A percentile compares a stretch with the other conserved stretches of the same genome.
phyloP scores from a whole-genome alignment of 64 coral and sea anemone species.

The Anthopleura sola region DNA sequence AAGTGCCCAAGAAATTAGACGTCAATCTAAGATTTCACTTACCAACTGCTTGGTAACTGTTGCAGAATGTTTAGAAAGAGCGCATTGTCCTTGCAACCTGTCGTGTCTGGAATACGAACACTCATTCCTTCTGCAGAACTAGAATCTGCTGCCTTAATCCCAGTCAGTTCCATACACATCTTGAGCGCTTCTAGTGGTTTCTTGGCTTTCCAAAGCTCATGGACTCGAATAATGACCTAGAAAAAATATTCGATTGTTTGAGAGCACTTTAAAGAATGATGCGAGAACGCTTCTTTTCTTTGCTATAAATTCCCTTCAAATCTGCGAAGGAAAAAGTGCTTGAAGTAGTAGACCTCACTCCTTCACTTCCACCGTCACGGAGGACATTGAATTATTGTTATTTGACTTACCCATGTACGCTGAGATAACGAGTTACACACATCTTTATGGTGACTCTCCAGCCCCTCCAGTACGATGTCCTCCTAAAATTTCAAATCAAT shows the following conservation, averaged over 20 bases:
- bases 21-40: neutral
- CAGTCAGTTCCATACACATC: conserved; percentile 59
- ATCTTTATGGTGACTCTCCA: conserved; percentile 80
- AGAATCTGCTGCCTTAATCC: conserved; percentile 14
- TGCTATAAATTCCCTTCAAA: too few relatives aligned
- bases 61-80: conserved; percentile 88
- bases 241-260: neutral
- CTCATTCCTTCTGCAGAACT: neutral
- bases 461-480: conserved; percentile 60
- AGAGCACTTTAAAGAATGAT: neutral
- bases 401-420: conserved; percentile 56
- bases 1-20: too few relatives aligned
- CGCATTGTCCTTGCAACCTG: conserved; percentile 27
- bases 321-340: too few relatives aligned
- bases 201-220: conserved; percentile 59
- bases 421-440: conserved; percentile 62
- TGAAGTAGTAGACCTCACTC: too few relatives aligned
- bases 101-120: neutral
- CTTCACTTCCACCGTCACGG: too few relatives aligned
- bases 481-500: conserved; percentile 43
- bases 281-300: too few relatives aligned
- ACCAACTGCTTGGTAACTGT: conserved; percentile 65
- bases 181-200: conserved; percentile 45
- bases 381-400: too few relatives aligned
- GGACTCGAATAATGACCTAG: conserved; percentile 53